These are phyloP conservation scores for Brachyptera putata DNA, from an alignment of 2,888 invertebrate genomes.

Conservation along the genomic window DNA sequence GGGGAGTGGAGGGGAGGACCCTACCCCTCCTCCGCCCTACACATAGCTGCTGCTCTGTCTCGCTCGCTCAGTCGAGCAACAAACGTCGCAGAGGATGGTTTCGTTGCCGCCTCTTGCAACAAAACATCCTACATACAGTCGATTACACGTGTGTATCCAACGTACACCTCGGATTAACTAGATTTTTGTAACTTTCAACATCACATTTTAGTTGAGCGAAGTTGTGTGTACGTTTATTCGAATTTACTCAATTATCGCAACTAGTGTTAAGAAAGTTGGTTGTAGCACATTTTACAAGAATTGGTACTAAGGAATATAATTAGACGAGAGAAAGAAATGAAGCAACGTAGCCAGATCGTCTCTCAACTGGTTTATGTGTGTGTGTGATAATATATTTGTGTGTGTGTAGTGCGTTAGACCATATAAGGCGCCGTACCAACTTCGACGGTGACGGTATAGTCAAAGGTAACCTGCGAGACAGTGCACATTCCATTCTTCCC, in stretches of 20 bases:
- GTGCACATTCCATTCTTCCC: too few relatives aligned
- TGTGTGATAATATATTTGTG: too few relatives aligned
- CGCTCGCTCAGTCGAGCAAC: constrained; percentile 8
- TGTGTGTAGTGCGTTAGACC: too few relatives aligned
- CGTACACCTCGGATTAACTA: not conserved
- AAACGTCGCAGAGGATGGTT: not conserved
- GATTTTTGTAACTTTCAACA: not conserved
- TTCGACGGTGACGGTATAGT: not conserved
- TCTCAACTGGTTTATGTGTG: constrained; percentile 1
- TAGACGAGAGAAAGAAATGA: constrained; percentile 20
- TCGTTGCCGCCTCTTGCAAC: too few relatives aligned
- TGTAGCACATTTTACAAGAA: too few relatives aligned
- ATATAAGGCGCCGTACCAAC: not conserved
- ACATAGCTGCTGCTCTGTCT: not conserved
- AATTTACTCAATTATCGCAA: not conserved
- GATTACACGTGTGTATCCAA: not conserved
- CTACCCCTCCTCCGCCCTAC: not conserved
- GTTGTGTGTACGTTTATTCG: not conserved
- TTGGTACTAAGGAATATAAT: constrained; percentile 25
- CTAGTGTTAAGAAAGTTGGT: not conserved
- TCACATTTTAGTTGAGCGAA: not conserved
- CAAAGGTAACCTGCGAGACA: too few relatives aligned
- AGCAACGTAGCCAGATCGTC: constrained; percentile 24
- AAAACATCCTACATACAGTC: not conserved
- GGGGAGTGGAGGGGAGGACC: not conserved